Evolutionary conservation across 1,140 invertebrate genomes (phyloP), one percentile per base, ranked within the genome.

Genomic region (Trichoplusia ni): DNA sequence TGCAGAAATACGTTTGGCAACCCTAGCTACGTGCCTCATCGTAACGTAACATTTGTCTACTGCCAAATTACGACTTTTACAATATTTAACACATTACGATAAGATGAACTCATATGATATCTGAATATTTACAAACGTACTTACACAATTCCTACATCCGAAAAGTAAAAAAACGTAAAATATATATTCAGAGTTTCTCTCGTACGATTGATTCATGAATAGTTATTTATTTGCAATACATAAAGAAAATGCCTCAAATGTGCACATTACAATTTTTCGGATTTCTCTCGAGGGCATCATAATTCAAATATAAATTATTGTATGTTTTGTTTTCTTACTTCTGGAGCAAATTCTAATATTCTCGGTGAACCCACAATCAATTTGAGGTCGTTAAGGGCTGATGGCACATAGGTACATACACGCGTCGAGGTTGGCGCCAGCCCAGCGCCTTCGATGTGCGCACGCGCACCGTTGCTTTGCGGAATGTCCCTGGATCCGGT

Each of bases 401-500:
- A 23, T 58, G 35, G 53, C 46, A 16, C 13, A 25, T 27, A 58
- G 16, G 54, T 25, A 56, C 19, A 42, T 13, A 18, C 38, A 27
- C 37, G 18, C 13, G 6, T 19, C 13, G 4, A 42, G 53, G 8
- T 42, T 58, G 54, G 38, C 54, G 54, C 29, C 29, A 37, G 29
- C 54, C 38, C 54, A 29, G 56, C 37, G n/a, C n/a, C n/a, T n/a
- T n/a, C n/a, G n/a, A n/a, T n/a, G n/a, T n/a, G n/a, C n/a, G 65
- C 59, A 46, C 60, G 21, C 61, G 72, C 68, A 74, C 69, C 72
- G 72, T 66, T 74, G 72, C 33, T 64, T 67, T 60, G 40, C 33
- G 63, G 64, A 74, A 68, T 70, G 68, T 63, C 63, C 23, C 27
- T 58, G 60, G 60, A 71, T 74, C 72, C 72, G 72, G 72, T 74